Evolutionary conservation across 2,113 vertebrate species (phyloP), one percentile per base, ranked within the genome.

Genomic region (Chrysemys picta): DNA sequence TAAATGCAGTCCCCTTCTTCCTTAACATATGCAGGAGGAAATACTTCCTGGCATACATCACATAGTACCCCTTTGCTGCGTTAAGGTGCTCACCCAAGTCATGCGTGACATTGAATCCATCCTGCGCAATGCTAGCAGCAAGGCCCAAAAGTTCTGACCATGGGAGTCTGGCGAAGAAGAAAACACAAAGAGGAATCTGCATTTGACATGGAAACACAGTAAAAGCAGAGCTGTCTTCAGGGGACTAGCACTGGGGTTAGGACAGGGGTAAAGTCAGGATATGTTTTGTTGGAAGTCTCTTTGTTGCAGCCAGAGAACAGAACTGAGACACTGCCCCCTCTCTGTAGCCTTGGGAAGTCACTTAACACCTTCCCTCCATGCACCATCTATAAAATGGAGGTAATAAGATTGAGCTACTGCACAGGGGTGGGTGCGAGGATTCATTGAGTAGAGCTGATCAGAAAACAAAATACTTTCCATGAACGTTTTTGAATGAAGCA

Each of bases 81-180:
- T 4, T 45, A 50, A 76, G 50, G 24, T 79, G 98, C 98, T 98
- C 98, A 99, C 99, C 99, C 89, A 99, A 98, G 89, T 99, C 99
- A 54, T 99, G 99, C 17, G 99, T 99, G 91, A 99, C 98, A 82
- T 99, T 99, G 93, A 99, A 99, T 91, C 99, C 99, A 21, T 98
- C 98, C 97, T 98, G 98, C 90, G 99, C 99, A 1, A 99, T 98
- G 75, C 98, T 84, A 2, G 99, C 99, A 10, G 96, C 98, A 47
- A 99, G 98, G 50, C 98, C 96, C 98, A 99, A 97, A 79, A 99
- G 98, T 94, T 99, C 97, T 3, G 98, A 98, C 99, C 99, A 99
- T 0, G 97, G 97, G 95, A 99, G 97, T 91, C 99, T 99, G 98
- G 82, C 89, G 79, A 87, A 89, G 75, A 72, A 93, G 78, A 90